Conservation (phyloP, 2,797 vertebrate species). For the Ispidina picta region DNA sequence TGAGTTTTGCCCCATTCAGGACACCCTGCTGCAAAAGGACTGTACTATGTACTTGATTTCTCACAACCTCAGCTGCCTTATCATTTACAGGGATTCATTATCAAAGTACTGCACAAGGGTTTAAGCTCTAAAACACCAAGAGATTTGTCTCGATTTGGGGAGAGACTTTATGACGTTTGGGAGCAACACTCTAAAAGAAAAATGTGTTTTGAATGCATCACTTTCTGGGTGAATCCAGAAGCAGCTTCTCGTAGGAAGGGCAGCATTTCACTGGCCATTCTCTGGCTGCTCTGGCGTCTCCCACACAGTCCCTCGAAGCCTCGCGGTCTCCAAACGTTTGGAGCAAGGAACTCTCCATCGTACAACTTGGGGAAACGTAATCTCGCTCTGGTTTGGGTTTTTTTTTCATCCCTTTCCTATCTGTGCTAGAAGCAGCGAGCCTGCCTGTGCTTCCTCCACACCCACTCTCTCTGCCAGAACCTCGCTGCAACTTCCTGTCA, state of each 20-base stretch:
- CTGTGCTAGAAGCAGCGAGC: not conserved
- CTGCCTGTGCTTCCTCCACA: constrained; percentile 41
- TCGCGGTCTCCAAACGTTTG: not conserved
- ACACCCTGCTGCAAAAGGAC: not conserved
- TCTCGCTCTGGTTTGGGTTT: not conserved
- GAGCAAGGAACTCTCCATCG: not conserved
- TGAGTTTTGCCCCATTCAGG: not conserved
- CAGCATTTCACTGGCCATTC: not conserved
- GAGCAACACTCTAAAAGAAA: not conserved
- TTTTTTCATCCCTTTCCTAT: not conserved
- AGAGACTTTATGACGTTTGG: not conserved
- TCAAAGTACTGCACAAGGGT: not conserved
- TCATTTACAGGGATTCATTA: constrained; percentile 3
- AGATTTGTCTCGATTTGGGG: constrained; percentile 21
- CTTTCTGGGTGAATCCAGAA: not conserved
- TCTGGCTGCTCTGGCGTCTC: not conserved
- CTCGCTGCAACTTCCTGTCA: constrained; percentile 61
- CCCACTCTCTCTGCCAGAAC: constrained; percentile 45
- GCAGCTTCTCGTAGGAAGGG: not conserved
- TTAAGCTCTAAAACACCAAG: constrained; percentile 16
- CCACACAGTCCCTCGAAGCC: not conserved
- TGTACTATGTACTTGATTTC: not conserved
- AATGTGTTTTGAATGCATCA: not conserved
- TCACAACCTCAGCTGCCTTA: not conserved
- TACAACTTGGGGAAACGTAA: not conserved